Evolutionary conservation across 2,797 vertebrate genomes (phyloP).

Genomic region (Momotus momota): DNA sequence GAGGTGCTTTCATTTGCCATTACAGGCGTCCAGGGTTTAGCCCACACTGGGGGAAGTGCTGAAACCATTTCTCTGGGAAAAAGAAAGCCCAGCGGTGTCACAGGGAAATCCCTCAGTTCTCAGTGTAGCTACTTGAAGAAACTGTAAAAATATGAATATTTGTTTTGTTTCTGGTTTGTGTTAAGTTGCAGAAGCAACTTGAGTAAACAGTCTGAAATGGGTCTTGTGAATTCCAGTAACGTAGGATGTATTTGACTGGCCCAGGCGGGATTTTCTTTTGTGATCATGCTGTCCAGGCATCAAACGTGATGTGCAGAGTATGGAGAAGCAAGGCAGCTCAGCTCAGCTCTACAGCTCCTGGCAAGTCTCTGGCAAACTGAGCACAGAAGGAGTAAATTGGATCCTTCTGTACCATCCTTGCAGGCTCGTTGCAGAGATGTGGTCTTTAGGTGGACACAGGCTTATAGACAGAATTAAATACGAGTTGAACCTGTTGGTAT

Average conservation of each 20-base stretch:
- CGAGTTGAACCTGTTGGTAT: neutral
- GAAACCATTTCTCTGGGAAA: neutral
- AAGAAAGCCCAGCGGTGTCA: neutral
- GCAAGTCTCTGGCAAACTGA: neutral
- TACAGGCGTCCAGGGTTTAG: neutral
- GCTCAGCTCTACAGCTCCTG: neutral
- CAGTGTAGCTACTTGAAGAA: neutral
- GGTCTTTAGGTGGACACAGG: neutral
- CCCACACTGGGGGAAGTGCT: fast-evolving
- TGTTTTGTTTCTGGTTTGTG: neutral
- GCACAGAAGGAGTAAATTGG: neutral
- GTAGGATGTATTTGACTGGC: neutral
- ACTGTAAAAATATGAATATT: neutral
- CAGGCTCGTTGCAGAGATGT: neutral
- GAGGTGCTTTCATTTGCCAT: neutral
- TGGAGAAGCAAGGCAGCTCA: neutral
- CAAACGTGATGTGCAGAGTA: neutral
- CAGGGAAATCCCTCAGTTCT: neutral
- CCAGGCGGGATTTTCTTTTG: neutral
- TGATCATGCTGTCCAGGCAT: neutral
- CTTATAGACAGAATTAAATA: neutral
- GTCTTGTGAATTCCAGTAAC: neutral
- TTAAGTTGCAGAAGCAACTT: neutral
- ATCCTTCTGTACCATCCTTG: neutral
- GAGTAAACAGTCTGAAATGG: neutral